A percentile compares a stretch with the other conserved stretches of the same genome.
phyloP scores from a whole-genome alignment of 2,888 invertebrate species.

The Synergus laeviventris region DNA sequence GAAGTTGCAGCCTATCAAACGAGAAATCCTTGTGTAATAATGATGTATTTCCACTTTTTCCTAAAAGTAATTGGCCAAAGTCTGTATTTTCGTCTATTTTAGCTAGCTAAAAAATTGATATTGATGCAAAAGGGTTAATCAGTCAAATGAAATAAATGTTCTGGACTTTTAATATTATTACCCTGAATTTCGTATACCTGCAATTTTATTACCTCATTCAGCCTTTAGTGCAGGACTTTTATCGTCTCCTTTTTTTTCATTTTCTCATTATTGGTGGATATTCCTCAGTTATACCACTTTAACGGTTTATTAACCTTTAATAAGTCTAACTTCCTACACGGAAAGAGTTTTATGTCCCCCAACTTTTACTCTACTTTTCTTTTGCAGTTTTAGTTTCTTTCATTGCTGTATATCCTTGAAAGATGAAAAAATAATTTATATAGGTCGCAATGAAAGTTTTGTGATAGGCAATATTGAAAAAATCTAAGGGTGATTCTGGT shows the following conservation, averaged over 20 bases:
- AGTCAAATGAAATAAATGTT: not conserved
- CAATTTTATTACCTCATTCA: not conserved
- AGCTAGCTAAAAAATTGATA: too few species aligned
- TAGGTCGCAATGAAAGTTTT: not conserved
- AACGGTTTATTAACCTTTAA: slow-evolving; percentile 72
- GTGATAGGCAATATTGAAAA: too few species aligned
- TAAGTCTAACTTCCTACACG: slow-evolving; percentile 68
- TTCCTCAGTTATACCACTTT: slow-evolving; percentile 63
- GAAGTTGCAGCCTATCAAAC: not conserved
- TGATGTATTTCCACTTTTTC: slow-evolving; percentile 42
- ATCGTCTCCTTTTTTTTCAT: slow-evolving; percentile 22
- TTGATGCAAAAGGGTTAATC: too few species aligned
- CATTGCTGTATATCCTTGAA: not conserved
- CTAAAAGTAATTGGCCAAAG: too few species aligned
- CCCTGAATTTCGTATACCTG: not conserved
- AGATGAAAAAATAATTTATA: not conserved
- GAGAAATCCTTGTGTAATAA: slow-evolving; percentile 19
- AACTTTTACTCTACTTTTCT: slow-evolving; percentile 61
- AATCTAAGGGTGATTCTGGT: too few species aligned
- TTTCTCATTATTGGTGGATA: slow-evolving; percentile 42
- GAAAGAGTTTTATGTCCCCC: slow-evolving; percentile 69
- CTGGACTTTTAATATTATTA: not conserved
- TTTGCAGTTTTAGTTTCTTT: not conserved
- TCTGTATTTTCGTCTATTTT: too few species aligned
- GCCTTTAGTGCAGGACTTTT: slow-evolving; percentile 40